Evolutionary conservation across 1,140 invertebrate genomes (phyloP).

Genomic region (Caligus rogercresseyi): DNA sequence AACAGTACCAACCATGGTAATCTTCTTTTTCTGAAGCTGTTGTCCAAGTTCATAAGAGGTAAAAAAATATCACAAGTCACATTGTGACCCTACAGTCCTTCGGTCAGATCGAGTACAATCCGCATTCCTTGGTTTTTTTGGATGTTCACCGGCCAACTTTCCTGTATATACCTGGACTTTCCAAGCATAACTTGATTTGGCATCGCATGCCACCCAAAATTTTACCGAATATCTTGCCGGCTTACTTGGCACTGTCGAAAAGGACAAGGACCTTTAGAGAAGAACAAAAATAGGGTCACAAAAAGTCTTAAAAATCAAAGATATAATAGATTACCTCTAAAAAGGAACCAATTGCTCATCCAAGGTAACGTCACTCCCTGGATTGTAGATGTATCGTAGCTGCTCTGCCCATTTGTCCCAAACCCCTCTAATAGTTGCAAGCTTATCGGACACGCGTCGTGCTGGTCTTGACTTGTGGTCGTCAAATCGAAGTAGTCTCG

Average conservation of each 20-base stretch:
- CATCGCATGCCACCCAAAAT: background rate
- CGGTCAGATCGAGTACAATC: background rate
- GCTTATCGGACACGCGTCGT: background rate
- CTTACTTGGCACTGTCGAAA: background rate
- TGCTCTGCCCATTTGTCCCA: background rate
- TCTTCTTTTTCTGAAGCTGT: no score
- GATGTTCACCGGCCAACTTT: background rate
- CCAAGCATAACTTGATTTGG: background rate
- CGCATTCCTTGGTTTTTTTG: background rate
- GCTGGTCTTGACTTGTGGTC: background rate
- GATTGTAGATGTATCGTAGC: background rate
- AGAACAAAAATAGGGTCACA: background rate
- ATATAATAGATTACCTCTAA: background rate
- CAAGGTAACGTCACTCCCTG: background rate
- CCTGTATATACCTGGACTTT: background rate
- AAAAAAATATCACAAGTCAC: background rate
- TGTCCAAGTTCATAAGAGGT: no score
- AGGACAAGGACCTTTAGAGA: background rate
- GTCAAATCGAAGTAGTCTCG: background rate
- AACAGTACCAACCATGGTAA: no score
- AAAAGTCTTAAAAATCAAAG: background rate
- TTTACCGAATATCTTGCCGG: background rate
- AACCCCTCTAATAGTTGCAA: no score
- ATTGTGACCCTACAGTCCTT: background rate
- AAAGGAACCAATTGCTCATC: background rate